Percentiles rank a stretch among this genome's conserved stretches.
Evolutionary conservation across 30 jellyfish, hydroid and myxozoan genomes (phyloP).

Genomic region (Chironex yamaguchii): DNA sequence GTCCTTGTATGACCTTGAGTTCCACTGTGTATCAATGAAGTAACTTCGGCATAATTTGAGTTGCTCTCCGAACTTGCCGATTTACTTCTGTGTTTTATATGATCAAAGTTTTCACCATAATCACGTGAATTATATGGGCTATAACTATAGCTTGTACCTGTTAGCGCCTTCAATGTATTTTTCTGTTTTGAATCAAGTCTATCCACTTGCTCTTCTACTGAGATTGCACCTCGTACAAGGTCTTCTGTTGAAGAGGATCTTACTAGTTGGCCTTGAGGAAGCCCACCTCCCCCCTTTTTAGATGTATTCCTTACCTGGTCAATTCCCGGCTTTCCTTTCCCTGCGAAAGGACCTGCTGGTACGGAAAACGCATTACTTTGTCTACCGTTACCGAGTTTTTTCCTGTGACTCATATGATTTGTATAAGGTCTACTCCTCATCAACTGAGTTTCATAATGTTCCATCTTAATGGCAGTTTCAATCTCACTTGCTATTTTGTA

Average conservation of each 20-base stretch:
- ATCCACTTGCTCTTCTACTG: background rate
- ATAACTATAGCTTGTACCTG: no score
- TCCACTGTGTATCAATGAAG: background rate
- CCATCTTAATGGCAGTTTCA: slow-evolving; percentile 60
- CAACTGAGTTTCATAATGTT: slow-evolving; percentile 39
- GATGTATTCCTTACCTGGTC: background rate
- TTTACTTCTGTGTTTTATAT: background rate
- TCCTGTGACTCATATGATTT: background rate
- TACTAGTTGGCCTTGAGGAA: background rate
- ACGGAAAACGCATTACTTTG: background rate
- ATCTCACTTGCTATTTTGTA: slow-evolving; percentile 83
- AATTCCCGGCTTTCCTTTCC: background rate
- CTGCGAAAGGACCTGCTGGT: no score
- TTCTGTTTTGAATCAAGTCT: background rate
- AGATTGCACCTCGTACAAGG: background rate
- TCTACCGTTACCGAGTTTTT: background rate
- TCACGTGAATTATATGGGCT: no score
- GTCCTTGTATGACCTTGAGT: background rate
- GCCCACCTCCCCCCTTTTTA: background rate
- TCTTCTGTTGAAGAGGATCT: background rate
- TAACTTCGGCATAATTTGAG: background rate
- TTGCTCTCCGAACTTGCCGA: background rate
- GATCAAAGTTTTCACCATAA: background rate
- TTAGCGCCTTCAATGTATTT: no score
- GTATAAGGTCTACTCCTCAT: background rate